Evolutionary conservation across 2,888 invertebrate species (phyloP).

Genomic region (Aleiodes leptofemur): DNA sequence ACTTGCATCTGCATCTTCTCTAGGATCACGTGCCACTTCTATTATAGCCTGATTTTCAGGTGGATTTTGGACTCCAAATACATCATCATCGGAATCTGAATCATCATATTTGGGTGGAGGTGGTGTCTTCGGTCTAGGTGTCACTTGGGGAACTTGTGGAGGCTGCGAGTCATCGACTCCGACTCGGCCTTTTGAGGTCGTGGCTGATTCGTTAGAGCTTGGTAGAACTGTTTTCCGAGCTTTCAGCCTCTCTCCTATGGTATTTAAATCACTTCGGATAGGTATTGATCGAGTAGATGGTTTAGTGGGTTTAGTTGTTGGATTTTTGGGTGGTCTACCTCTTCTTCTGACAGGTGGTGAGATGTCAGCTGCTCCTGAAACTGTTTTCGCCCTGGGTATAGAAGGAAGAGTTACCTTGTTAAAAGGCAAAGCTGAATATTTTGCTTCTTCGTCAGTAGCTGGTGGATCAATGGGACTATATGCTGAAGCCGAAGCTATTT

Average conservation of each 20-base stretch:
- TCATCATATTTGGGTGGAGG: too few species aligned
- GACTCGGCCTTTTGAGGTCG: background rate
- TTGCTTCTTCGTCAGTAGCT: background rate
- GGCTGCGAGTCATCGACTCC: background rate
- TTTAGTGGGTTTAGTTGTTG: background rate
- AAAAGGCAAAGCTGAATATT: too few species aligned
- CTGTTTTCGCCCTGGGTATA: too few species aligned
- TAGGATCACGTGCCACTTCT: background rate
- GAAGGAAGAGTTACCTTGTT: too few species aligned
- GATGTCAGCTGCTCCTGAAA: too few species aligned
- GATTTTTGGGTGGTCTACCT: background rate
- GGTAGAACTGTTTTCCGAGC: background rate
- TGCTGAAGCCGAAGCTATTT: background rate
- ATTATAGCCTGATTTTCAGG: constrained; percentile 1
- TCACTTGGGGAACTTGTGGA: too few species aligned
- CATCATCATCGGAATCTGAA: background rate
- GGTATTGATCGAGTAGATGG: background rate
- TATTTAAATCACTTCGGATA: background rate
- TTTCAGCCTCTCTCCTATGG: background rate
- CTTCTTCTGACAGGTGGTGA: too few species aligned
- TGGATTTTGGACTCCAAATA: background rate
- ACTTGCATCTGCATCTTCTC: background rate
- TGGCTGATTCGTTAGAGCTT: background rate
- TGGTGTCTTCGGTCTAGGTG: too few species aligned
- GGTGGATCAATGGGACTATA: background rate